Evolutionary conservation across 2,888 invertebrate genomes (phyloP).

Genomic region (Oligia strigilis): DNA sequence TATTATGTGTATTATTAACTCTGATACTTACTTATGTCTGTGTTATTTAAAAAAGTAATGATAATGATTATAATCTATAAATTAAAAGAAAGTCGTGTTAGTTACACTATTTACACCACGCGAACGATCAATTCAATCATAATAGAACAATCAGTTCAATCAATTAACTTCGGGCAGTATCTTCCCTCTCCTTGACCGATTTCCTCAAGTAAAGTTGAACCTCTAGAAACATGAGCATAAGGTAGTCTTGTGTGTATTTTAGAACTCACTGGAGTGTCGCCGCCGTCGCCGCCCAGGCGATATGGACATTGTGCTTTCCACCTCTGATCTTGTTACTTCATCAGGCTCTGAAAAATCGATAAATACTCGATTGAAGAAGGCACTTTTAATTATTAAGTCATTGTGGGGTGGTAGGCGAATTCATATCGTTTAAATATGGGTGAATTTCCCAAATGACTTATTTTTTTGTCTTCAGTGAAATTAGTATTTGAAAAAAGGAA

Average conservation of each 20-base stretch:
- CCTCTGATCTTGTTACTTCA: slow-evolving; percentile 52
- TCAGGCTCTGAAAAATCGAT: slow-evolving; percentile 46
- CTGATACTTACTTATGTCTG: too few species aligned
- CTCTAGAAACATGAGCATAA: neutral
- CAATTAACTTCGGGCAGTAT: neutral
- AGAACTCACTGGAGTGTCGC: slow-evolving; percentile 74
- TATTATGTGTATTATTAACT: too few species aligned
- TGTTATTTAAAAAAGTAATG: too few species aligned
- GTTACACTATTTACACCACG: too few species aligned
- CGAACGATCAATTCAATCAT: too few species aligned
- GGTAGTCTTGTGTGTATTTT: neutral
- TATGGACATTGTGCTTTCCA: slow-evolving; percentile 53
- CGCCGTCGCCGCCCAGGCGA: slow-evolving; percentile 66
- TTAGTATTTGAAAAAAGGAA: too few species aligned
- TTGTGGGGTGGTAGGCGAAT: neutral
- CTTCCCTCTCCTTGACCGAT: neutral
- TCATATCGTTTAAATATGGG: neutral
- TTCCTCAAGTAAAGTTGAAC: neutral
- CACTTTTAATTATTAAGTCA: neutral
- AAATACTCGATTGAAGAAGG: neutral
- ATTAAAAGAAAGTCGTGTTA: too few species aligned
- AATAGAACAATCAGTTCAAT: too few species aligned
- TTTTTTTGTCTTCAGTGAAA: too few species aligned
- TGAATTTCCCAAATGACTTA: too few species aligned
- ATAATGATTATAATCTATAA: too few species aligned